phyloP scores from a whole-genome alignment of 2,797 vertebrate genomes.

The Enteromius unitaeniatus region DNA sequence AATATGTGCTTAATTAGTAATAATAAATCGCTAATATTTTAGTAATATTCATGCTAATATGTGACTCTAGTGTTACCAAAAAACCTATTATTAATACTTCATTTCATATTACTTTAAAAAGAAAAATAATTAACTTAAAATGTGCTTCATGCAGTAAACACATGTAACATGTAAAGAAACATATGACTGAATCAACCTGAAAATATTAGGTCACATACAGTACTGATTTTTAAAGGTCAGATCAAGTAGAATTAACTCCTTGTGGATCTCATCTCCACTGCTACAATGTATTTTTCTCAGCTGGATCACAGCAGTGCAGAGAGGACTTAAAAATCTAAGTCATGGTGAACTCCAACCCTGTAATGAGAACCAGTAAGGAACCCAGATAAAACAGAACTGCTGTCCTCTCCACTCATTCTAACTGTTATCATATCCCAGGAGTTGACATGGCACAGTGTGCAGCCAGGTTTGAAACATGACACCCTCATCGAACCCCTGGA shows the following conservation, averaged over 20 bases:
- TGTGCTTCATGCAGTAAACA: background rate
- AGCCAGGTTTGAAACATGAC: constrained; percentile 76
- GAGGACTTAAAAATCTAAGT: constrained; percentile 27
- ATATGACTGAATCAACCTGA: background rate
- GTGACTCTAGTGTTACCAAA: too few relatives aligned
- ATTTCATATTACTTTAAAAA: background rate
- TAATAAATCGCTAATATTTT: too few relatives aligned
- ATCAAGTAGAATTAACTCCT: background rate
- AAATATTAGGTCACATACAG: background rate
- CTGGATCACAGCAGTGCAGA: background rate
- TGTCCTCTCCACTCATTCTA: constrained; percentile 43
- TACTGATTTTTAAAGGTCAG: background rate
- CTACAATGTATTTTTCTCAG: background rate
- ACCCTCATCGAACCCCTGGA: constrained; percentile 74
- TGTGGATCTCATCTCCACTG: background rate
- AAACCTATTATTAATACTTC: too few relatives aligned
- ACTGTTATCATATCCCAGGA: constrained; percentile 58
- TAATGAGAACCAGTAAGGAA: constrained; percentile 50
- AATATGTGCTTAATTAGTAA: too few relatives aligned
- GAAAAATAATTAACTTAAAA: background rate
- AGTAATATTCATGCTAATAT: too few relatives aligned
- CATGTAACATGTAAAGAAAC: background rate
- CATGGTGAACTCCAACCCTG: constrained; percentile 44
- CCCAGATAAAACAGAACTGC: constrained; percentile 48
- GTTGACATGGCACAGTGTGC: constrained; percentile 64